phyloP scores from a whole-genome alignment of 2,888 invertebrate genomes.

The Amphipoea lucens region DNA sequence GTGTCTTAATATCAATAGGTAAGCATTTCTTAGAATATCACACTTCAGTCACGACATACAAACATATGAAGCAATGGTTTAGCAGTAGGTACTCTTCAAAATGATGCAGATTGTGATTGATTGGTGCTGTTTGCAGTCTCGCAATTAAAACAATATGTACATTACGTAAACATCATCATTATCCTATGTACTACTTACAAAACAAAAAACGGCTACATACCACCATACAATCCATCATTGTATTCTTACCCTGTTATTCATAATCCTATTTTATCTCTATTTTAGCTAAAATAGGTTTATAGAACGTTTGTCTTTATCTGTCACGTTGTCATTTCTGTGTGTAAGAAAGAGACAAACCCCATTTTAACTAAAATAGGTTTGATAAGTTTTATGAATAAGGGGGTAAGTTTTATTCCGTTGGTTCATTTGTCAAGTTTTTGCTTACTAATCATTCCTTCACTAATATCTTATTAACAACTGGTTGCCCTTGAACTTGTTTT shows the following conservation, averaged over 20 bases:
- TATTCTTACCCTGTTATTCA: too few species aligned
- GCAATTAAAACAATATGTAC: too few species aligned
- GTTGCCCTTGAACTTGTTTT: constrained; percentile 74
- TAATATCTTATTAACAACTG: constrained; percentile 52
- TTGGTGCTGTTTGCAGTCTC: too few species aligned
- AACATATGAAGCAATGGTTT: background rate
- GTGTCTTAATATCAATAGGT: background rate
- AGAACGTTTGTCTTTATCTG: too few species aligned
- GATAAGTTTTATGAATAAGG: too few species aligned
- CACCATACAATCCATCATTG: constrained; percentile 28
- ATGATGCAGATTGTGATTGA: background rate
- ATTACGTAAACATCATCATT: background rate
- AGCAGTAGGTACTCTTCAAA: background rate
- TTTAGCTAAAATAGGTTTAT: too few species aligned
- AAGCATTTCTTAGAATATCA: background rate
- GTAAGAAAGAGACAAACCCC: too few species aligned
- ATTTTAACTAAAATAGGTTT: too few species aligned
- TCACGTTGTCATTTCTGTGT: too few species aligned
- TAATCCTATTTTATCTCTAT: too few species aligned
- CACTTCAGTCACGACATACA: background rate
- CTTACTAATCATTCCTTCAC: constrained; percentile 44
- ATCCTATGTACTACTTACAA: background rate
- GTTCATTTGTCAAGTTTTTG: constrained; percentile 60
- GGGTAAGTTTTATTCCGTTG: constrained; percentile 14
- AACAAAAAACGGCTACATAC: constrained; percentile 32